Evolutionary conservation across 37 sponge, comb jelly and placozoan species (phyloP), one percentile per base, ranked within the genome.

Genomic region (Oscarella lobularis): DNA sequence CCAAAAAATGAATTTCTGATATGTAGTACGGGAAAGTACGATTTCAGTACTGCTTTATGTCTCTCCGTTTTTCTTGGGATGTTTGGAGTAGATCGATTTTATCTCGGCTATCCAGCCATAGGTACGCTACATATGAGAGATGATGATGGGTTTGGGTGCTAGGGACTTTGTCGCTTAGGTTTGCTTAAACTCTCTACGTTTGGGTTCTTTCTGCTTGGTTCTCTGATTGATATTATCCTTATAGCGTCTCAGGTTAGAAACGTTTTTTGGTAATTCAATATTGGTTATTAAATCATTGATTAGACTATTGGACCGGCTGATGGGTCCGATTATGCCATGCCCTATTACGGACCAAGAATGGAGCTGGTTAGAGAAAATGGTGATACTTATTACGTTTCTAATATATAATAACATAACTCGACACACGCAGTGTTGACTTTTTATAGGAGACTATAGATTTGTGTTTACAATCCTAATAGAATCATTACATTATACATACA

Each of bases 171-270:
- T n/a, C n/a, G n/a, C n/a, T n/a, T 76, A 81, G 96, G 96, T 39
- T 76, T 98, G 60, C 76, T 90, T 67, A 98, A 98, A 74, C 76
- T 98, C 39, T 98, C 88, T 31, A 98, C 99, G 6, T 77, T 93
- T 3, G 99, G 99, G 9, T 98, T 98, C 84, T 85, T 98, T 74
- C 74, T 98, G 37, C 82, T 93, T 20, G 99, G 99, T 3, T 89
- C 91, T 36, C 39, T 93, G 9, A 66, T 98, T 1, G 99, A 98
- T 79, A 87, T 98, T 32, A 69, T 98, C 36, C 89, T 98, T 37
- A 98, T 98, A 20, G 85, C 88, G 6, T 66, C 87, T 2, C 96
- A 95, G 74, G 85, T 76, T n/a, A 2, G 72, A 32, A 29, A 38
- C n/a, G 2, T 35, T 33, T 1, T n/a, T 38, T 29, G 36, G 36